Percentiles rank a stretch among this genome's conserved stretches.
These are phyloP conservation scores for Papilio gigon DNA, from an alignment of 2,888 invertebrate species.

Conservation along the genomic window DNA sequence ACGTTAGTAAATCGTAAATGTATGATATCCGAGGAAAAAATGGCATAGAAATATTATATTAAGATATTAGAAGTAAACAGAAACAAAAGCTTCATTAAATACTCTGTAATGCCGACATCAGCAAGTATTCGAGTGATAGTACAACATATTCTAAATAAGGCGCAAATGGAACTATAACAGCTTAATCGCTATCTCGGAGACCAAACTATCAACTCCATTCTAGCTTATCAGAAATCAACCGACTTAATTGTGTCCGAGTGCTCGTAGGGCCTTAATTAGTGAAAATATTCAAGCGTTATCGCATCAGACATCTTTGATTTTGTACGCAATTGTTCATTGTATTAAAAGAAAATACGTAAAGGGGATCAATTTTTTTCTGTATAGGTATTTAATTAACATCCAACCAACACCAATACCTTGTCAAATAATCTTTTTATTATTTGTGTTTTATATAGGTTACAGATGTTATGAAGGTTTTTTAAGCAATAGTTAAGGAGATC, in stretches of 20 bases:
- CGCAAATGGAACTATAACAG: constrained; percentile 63
- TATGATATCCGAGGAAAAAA: no score
- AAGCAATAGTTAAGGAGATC: no score
- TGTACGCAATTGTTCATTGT: constrained; percentile 68
- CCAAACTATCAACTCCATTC: constrained; percentile 66
- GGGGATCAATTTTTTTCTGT: no score
- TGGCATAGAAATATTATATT: no score
- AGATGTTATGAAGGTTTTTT: no score
- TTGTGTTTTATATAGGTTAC: no score
- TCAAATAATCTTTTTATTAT: no score
- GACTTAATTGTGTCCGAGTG: constrained; percentile 76
- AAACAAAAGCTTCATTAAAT: constrained; percentile 44
- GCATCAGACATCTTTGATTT: constrained; percentile 76
- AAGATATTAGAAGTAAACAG: no score
- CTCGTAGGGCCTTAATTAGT: constrained; percentile 80
- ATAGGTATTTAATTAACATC: no score
- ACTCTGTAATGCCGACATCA: constrained; percentile 38
- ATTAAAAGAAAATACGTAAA: not conserved
- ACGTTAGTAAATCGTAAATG: no score
- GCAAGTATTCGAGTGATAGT: constrained; percentile 37
- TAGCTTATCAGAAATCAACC: constrained; percentile 75
- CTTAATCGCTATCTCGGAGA: constrained; percentile 64
- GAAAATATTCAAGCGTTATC: constrained; percentile 76
- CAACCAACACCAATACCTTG: no score
- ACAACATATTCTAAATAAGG: constrained; percentile 62